Percentiles rank a stretch among this genome's conserved stretches.
Conservation (phyloP, 2,797 vertebrate genomes). For the Liasis olivaceus region DNA sequence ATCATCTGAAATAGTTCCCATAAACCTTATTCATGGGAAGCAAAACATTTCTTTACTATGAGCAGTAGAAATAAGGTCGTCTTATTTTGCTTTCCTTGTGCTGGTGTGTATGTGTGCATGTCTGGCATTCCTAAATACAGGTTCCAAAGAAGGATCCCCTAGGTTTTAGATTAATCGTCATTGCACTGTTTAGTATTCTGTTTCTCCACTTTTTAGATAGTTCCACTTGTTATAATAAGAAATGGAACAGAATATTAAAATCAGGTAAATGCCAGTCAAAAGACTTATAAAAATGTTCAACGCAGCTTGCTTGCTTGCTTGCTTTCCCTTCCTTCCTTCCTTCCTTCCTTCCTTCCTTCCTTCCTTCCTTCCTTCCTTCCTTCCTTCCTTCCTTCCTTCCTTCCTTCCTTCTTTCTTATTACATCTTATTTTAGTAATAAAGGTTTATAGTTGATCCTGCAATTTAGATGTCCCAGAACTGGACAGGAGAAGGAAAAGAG, state of each 20-base stretch:
- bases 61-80: slow-evolving; percentile 5
- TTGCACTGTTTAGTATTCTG: slow-evolving; percentile 12
- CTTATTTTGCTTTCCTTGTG: slow-evolving; percentile 22
- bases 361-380: too few species aligned
- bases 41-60: neutral
- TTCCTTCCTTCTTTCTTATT: too few species aligned
- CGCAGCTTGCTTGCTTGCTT: too few species aligned
- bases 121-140: neutral
- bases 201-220: neutral
- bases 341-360: too few species aligned
- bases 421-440: slow-evolving; percentile 31
- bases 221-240: neutral
- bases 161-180: neutral
- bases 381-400: too few species aligned
- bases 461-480: slow-evolving; percentile 1
- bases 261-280: slow-evolving; percentile 12
- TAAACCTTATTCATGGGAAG: neutral
- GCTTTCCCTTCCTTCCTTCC: too few species aligned
- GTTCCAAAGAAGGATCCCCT: neutral
- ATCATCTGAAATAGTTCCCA: neutral
- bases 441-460: slow-evolving; percentile 8
- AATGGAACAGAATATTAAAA: slow-evolving; percentile 43
- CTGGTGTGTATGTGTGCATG: neutral
- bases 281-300: neutral
- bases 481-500: neutral